Conservation (phyloP, 2,113 vertebrate species). For the Tretioscincus oriximinensis region DNA sequence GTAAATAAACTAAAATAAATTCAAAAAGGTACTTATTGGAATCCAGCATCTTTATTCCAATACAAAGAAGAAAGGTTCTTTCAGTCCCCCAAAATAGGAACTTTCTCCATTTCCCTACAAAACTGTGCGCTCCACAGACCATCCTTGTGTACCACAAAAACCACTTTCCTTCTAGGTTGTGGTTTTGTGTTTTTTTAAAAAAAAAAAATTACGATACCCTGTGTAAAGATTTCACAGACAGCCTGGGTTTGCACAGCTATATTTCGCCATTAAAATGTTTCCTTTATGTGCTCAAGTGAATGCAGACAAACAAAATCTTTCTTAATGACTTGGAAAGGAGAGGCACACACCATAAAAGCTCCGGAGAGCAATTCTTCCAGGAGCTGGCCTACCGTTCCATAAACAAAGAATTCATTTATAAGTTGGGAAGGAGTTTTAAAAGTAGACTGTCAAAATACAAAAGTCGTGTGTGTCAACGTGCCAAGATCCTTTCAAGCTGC, state of each 20-base stretch:
- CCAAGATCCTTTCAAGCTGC: background rate
- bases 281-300: background rate
- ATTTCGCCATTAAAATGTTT: background rate
- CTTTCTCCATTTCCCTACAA: too few species aligned
- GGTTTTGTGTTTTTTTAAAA: background rate
- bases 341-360: background rate
- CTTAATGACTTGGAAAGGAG: background rate
- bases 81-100: background rate
- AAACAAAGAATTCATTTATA: background rate
- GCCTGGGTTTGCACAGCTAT: background rate
- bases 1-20: too few species aligned
- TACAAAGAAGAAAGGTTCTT: background rate
- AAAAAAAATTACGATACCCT: too few species aligned
- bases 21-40: too few species aligned
- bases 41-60: background rate
- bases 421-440: background rate
- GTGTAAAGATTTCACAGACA: background rate
- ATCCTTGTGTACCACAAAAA: background rate
- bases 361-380: background rate
- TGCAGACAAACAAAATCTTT: conserved; percentile 1
- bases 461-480: background rate
- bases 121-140: background rate
- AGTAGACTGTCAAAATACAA: background rate
- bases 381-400: background rate
- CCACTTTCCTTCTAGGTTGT: background rate